Percentiles rank a stretch among this genome's conserved stretches.
These are phyloP conservation scores for Eretmocerus hayati DNA, from an alignment of 2,888 invertebrate species.

Conservation along the genomic window DNA sequence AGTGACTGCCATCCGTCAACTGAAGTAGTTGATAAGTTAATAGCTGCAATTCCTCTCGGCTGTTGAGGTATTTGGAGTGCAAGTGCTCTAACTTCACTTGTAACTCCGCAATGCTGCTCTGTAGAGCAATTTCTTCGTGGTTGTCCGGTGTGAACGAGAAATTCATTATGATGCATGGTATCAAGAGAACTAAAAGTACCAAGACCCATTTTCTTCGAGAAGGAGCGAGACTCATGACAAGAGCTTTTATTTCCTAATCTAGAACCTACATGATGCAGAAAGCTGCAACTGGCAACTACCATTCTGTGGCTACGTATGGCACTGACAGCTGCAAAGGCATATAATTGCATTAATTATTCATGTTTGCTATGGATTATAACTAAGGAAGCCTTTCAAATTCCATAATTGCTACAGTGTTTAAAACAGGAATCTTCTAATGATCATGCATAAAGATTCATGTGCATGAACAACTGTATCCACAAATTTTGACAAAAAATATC, in stretches of 20 bases:
- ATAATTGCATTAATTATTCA: too few relatives aligned
- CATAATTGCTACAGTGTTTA: neutral
- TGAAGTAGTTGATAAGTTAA: conserved; percentile 58
- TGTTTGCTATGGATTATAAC: too few relatives aligned
- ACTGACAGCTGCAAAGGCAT: too few relatives aligned
- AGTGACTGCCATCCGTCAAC: conserved; percentile 34
- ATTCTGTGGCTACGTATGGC: neutral
- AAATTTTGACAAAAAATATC: too few relatives aligned
- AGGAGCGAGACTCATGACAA: conserved; percentile 35
- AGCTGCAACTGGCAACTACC: neutral
- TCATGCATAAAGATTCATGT: too few relatives aligned
- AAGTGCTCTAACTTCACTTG: conserved; percentile 72
- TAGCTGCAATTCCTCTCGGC: conserved; percentile 69
- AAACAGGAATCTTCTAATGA: neutral
- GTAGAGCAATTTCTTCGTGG: conserved; percentile 36
- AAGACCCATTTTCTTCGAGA: conserved; percentile 37
- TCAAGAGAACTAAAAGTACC: conserved; percentile 33
- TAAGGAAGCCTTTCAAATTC: conserved; percentile 11
- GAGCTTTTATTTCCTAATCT: conserved; percentile 33
- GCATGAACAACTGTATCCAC: too few relatives aligned
- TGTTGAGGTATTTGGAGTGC: conserved; percentile 68
- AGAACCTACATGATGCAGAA: conserved; percentile 23
- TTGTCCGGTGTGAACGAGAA: conserved; percentile 36
- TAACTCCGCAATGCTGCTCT: conserved; percentile 61
- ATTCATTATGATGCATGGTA: conserved; percentile 39